These are phyloP conservation scores for Amblyopsis rosae DNA, from an alignment of 2,113 vertebrate genomes.

Conservation along the genomic window DNA sequence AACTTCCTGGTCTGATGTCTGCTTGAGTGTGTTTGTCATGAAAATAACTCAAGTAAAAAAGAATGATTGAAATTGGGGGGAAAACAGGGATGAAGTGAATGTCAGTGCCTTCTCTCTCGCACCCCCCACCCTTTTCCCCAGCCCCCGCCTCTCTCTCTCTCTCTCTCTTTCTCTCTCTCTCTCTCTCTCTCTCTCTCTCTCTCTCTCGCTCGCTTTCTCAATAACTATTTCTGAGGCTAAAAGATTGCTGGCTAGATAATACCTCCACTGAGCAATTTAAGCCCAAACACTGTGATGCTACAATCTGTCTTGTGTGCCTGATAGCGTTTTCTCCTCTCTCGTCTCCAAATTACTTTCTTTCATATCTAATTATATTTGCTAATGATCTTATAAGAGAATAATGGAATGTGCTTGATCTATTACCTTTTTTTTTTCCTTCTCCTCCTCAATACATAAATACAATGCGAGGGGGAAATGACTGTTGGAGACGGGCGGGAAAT, in stretches of 20 bases:
- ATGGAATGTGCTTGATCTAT: conserved; percentile 85
- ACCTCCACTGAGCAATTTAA: conserved; percentile 83
- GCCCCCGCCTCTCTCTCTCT: conserved; percentile 11
- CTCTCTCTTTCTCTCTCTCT: conserved; percentile 47
- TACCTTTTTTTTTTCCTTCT: conserved; percentile 77
- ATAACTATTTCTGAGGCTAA: conserved; percentile 77
- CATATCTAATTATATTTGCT: conserved; percentile 87
- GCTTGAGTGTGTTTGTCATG: conserved; percentile 39
- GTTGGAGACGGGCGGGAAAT: conserved; percentile 69
- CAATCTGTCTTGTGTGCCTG: conserved; percentile 84
- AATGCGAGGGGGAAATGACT: conserved; percentile 78
- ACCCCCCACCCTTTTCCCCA: conserved; percentile 19
- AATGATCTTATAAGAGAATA: conserved; percentile 86
- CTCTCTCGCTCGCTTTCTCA: conserved; percentile 57
- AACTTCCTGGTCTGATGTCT: conserved; percentile 28
- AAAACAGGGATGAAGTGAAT: conserved; percentile 48
- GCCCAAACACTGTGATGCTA: conserved; percentile 82
- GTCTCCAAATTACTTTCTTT: conserved; percentile 84
- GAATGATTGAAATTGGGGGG: neutral
- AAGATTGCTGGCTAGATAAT: conserved; percentile 79
- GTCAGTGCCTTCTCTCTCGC: conserved; percentile 64
- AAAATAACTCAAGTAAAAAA: neutral
- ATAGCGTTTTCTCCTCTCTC: conserved; percentile 82
- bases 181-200: conserved; percentile 54
- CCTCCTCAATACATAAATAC: conserved; percentile 80